Base-by-base conservation (phyloP, 2,113 vertebrate species). In the Upupa epops region DNA sequence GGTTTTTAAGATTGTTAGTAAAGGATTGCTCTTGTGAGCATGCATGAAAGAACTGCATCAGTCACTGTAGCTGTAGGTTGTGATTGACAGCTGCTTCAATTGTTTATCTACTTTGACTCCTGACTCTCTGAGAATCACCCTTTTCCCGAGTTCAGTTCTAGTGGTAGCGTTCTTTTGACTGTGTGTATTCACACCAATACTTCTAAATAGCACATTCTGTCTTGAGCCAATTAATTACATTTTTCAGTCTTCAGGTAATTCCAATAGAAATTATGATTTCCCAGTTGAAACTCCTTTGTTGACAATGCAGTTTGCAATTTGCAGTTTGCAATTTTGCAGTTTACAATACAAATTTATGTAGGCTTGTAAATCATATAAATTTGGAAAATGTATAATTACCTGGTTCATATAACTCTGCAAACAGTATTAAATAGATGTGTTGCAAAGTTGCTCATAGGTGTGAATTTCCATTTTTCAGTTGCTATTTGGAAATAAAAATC, bases 21-120 rank as follows among this genome's bases (percentile, higher is more conserved):
- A 32, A 64, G 42, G 12, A 75, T 74, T 28, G 19, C 32, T 65
- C 0, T 0, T 63, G 7, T 72, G 14, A 66, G 12, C 9, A 12
- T 29, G 40, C 9, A 37, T 25, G 8, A 10, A 37, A 55, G 25
- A 49, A 6, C 45, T 59, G 9, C 7, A 11, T 73, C 52, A 48
- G 20, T 28, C 29, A 13, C n/a, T 59, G 1, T n/a, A 32, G n/a
- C 24, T 48, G 4, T 49, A 59, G 42, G 5, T n/a, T 69, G 42
- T 17, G 32, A 20, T 17, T 64, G 54, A 24, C 18, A 55, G 6
- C 17, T 32, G 4, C 13, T 71, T 71, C 7, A 13, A 56, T 64
- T 72, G 18, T 65, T 51, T 74, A 48, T 75, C 34, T 28, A 2
- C 59, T 90, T 24, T 60, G 49, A 73, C 26, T 78, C 13, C 26